These are phyloP conservation scores for Acropternis orthonyx DNA, from an alignment of 2,797 vertebrate genomes.

Conservation along the genomic window DNA sequence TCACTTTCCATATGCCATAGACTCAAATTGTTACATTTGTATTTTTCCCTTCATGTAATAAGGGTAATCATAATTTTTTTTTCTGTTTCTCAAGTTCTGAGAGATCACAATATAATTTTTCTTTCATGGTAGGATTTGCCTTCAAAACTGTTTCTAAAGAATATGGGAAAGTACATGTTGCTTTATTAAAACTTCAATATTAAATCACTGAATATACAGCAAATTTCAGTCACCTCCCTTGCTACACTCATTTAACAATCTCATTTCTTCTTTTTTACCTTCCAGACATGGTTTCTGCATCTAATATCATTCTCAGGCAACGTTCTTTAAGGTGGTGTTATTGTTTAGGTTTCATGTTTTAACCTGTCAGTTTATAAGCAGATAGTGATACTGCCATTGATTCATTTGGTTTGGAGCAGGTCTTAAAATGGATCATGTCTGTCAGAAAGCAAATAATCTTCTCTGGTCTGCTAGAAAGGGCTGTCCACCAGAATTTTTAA, in stretches of 20 bases:
- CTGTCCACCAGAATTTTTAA: neutral
- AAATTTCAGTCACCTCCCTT: neutral
- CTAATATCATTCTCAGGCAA: neutral
- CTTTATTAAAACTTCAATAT: neutral
- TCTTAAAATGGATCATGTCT: neutral
- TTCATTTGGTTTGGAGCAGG: neutral
- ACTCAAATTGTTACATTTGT: neutral
- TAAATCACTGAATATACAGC: neutral
- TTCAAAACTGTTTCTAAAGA: neutral
- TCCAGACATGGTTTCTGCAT: neutral
- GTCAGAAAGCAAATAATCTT: neutral
- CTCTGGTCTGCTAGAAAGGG: neutral
- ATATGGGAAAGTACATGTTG: neutral
- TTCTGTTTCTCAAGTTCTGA: neutral
- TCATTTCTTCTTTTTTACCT: neutral
- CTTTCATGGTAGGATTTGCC: neutral
- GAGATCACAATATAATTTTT: neutral
- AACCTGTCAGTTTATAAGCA: neutral
- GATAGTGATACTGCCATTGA: neutral
- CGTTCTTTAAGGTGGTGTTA: neutral
- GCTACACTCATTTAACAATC: neutral
- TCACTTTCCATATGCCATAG: neutral
- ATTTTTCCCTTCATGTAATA: neutral
- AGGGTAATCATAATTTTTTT: neutral
- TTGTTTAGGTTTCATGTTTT: neutral